Evolutionary conservation across 2,797 vertebrate species (phyloP).

Genomic region (Bradypodion ventrale): DNA sequence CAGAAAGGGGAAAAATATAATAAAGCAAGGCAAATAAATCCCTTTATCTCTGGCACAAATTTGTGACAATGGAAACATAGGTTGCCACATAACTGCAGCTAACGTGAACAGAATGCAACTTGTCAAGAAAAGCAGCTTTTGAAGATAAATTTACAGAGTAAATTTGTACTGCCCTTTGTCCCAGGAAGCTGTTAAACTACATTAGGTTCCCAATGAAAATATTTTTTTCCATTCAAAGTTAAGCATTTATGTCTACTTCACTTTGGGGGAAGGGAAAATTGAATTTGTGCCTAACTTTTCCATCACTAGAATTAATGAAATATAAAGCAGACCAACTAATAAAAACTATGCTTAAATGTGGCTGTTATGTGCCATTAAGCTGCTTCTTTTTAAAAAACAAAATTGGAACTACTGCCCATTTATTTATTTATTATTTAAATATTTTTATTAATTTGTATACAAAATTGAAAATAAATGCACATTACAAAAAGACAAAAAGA

Average conservation of each 20-base stretch:
- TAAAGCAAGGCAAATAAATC: not conserved
- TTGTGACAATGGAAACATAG: constrained; percentile 49
- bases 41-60: constrained; percentile 52
- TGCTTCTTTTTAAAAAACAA: too few species aligned
- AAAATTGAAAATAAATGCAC: too few species aligned
- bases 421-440: too few species aligned
- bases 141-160: not conserved
- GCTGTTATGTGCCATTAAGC: too few species aligned
- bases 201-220: not conserved
- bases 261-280: not conserved
- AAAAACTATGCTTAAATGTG: too few species aligned
- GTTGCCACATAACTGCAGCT: constrained; percentile 13
- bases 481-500: too few species aligned
- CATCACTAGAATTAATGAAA: not conserved
- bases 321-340: too few species aligned
- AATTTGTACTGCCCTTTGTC: not conserved
- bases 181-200: not conserved
- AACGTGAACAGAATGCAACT: constrained; percentile 54
- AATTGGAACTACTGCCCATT: too few species aligned
- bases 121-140: constrained; percentile 34
- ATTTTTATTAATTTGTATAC: not conserved
- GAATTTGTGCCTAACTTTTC: not conserved
- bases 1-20: not conserved
- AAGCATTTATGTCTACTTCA: not conserved
- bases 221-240: not conserved